Base-by-base conservation (phyloP, 2,797 vertebrate species). In the Sternarchorhynchus goeldii region DNA sequence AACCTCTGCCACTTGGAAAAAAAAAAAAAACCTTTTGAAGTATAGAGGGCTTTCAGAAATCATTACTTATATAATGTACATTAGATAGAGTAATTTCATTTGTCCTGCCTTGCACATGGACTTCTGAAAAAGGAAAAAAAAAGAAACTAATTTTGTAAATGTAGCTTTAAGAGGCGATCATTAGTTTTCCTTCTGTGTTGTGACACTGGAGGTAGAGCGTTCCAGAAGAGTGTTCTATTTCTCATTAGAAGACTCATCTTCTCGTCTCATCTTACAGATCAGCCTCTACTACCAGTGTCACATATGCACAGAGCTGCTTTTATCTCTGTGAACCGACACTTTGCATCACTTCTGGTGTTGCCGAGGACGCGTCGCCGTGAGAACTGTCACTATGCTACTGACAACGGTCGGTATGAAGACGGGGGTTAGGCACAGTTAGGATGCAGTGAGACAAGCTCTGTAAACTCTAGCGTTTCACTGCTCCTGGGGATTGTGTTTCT, bases 381-480 rank as follows among this genome's bases (percentile, higher is more conserved):
- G 64, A 81, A 77, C 36, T 58, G 73, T 81, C 73, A 50, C 45
- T 12, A 12, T 56, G 62, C 53, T 74, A 50, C 45, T 77, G 71
- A 60, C 21, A n/a, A 56, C 76, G 66, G 80, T 78, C 12, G 63
- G 62, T 76, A 29, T 80, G 80, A 70, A 64, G 45, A 29, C 59
- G 58, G 70, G 62, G 69, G 62, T 78, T 75, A 56, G 70, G 66
- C 81, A 77, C 83, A 62, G 76, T 81, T 82, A 58, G 75, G 71
- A 69, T 79, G 73, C 78, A 69, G 78, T 81, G 82, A 83, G 77
- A 75, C 73, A 55, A 78, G 77, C 63, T 69, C 76, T n/a, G 34
- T 68, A 65, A 53, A 32, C 57, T 79, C 85, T 85, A 81, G 21
- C 57, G 84, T 86, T 85, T 84, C 87, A 80, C 73, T 34, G 55